Percentiles rank a stretch among this genome's conserved stretches.
Conservation (phyloP, 92 coral and sea anemone genomes). For the Phymanthus crucifer region DNA sequence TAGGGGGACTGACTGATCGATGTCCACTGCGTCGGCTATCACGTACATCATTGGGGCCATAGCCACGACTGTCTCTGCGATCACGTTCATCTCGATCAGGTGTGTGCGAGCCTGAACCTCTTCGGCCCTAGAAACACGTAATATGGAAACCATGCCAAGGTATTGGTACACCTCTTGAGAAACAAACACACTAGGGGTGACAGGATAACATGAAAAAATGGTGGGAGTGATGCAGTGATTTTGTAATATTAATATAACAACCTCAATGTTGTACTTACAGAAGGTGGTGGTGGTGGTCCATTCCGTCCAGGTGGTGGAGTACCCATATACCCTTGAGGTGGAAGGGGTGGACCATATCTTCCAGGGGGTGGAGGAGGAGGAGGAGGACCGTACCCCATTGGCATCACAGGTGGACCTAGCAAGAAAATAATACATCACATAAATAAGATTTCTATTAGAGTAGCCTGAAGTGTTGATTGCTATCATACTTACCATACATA, state of each 20-base stretch:
- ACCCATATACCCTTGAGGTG: constrained; percentile 45
- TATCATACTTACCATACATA: constrained; percentile 27
- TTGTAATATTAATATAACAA: not conserved
- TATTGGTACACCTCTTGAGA: not conserved
- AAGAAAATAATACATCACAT: not conserved
- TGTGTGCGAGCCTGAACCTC: constrained; percentile 7
- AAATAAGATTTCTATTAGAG: not conserved
- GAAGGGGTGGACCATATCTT: constrained; percentile 54
- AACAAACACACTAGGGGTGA: not conserved
- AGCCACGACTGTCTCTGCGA: constrained; percentile 29
- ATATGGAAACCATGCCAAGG: not conserved
- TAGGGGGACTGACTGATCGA: constrained; percentile 34
- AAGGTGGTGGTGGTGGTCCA: constrained; percentile 23
- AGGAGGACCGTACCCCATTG: constrained; percentile 38
- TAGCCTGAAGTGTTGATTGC: not conserved
- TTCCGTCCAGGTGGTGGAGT: constrained; percentile 36
- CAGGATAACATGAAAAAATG: not conserved
- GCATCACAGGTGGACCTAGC: constrained; percentile 35
- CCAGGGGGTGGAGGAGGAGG: constrained; percentile 50
- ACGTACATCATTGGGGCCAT: constrained; percentile 11
- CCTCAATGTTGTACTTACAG: constrained; percentile 23
- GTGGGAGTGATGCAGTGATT: not conserved
- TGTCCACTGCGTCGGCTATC: constrained; percentile 14
- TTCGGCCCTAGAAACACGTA: not conserved
- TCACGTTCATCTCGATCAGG: constrained; percentile 24